These are phyloP conservation scores for Sturnus vulgaris DNA, from an alignment of 2,113 vertebrate genomes.

Conservation along the genomic window DNA sequence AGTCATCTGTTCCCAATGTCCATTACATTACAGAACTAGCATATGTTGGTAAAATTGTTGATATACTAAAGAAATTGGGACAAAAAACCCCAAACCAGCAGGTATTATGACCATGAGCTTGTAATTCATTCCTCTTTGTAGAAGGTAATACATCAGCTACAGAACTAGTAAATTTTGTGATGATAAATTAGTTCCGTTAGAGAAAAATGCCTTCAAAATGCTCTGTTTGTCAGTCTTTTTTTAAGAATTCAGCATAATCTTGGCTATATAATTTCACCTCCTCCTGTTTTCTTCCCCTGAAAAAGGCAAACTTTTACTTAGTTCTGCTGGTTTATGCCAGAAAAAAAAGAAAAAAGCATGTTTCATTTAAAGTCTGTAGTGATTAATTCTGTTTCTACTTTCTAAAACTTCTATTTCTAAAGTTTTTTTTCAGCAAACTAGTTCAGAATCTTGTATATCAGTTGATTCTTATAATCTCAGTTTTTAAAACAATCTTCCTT, in stretches of 20 bases:
- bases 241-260: not conserved
- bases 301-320: not conserved
- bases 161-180: not conserved
- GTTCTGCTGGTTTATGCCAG: not conserved
- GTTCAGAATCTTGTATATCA: not conserved
- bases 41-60: not conserved
- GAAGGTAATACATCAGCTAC: not conserved
- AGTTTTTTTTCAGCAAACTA: not conserved
- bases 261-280: not conserved
- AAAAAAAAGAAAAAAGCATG: not conserved
- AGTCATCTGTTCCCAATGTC: not conserved
- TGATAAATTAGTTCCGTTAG: not conserved
- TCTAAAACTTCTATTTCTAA: not conserved
- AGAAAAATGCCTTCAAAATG: not conserved
- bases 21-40: not conserved
- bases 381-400: not conserved
- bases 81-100: not conserved
- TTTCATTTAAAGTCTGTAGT: not conserved
- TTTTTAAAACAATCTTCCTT: not conserved
- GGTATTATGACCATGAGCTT: not conserved
- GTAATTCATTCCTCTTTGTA: not conserved
- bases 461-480: not conserved
- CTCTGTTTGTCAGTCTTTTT: not conserved
- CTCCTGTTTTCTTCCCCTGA: not conserved
- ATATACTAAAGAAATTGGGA: not conserved